These are phyloP conservation scores for Platichthys flesus DNA, from an alignment of 2,113 vertebrate species.

Conservation along the genomic window DNA sequence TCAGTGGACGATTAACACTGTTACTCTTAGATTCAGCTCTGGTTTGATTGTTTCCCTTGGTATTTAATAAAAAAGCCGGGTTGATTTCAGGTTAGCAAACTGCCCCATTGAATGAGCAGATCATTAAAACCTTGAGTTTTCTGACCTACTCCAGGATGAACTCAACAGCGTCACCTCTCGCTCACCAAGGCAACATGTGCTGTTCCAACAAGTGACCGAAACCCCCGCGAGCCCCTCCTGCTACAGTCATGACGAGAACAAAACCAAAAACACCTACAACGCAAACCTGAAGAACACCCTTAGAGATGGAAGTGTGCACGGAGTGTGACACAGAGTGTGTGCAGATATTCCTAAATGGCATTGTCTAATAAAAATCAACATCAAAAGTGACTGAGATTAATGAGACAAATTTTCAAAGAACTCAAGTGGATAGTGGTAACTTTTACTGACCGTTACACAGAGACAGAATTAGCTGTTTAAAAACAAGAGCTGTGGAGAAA, in stretches of 20 bases:
- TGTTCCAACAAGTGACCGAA: constrained; percentile 15
- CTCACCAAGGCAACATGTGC: constrained; percentile 15
- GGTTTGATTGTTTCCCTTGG: not conserved
- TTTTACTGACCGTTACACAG: constrained; percentile 39
- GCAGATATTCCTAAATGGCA: constrained; percentile 42
- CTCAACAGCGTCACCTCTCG: constrained; percentile 7
- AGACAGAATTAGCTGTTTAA: constrained; percentile 31
- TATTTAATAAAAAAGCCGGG: constrained; percentile 23
- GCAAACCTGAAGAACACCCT: not conserved
- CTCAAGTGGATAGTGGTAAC: constrained; percentile 44
- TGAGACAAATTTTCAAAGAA: constrained; percentile 29
- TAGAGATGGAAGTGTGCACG: too few relatives aligned
- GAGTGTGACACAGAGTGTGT: not conserved
- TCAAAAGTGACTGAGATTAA: constrained; percentile 33
- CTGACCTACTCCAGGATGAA: not conserved
- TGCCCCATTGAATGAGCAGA: constrained; percentile 2
- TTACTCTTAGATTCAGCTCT: constrained; percentile 26
- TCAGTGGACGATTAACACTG: constrained; percentile 22
- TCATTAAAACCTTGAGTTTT: constrained; percentile 23
- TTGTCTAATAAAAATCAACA: constrained; percentile 43
- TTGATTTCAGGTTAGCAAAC: constrained; percentile 32
- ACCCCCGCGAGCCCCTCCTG: constrained; percentile 15
- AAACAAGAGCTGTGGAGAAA: constrained; percentile 25
- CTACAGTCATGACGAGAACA: constrained; percentile 29
- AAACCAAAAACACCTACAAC: not conserved